Percentiles rank a stretch among this genome's conserved stretches.
phyloP scores from a whole-genome alignment of 2,113 vertebrate species.

The Stictonetta naevosa region DNA sequence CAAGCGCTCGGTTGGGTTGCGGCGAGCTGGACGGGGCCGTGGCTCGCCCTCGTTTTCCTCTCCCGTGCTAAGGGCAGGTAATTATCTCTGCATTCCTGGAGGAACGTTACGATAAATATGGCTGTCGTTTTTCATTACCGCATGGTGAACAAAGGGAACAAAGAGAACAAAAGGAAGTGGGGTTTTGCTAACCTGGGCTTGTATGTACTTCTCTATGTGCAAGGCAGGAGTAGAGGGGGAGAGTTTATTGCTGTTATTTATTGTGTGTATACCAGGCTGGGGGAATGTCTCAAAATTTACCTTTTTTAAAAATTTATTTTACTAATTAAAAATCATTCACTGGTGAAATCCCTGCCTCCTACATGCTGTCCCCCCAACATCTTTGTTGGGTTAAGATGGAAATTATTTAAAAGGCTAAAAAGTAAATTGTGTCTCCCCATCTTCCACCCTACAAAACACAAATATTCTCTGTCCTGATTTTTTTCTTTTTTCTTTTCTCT shows the following conservation, averaged over 20 bases:
- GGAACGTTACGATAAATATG: constrained; percentile 69
- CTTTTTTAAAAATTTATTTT: not conserved
- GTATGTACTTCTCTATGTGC: not conserved
- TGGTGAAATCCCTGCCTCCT: not conserved
- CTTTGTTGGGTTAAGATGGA: not conserved
- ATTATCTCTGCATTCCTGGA: constrained; percentile 73
- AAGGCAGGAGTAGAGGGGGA: not conserved
- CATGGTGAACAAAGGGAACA: constrained; percentile 68
- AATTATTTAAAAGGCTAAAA: not conserved
- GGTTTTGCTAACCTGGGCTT: constrained; percentile 31
- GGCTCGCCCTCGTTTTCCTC: not conserved
- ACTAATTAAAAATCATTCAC: not conserved
- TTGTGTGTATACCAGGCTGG: not conserved
- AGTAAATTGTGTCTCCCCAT: not conserved
- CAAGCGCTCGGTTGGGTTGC: not conserved
- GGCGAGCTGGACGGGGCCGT: not conserved
- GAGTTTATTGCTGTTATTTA: not conserved
- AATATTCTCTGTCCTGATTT: not conserved
- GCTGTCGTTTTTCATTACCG: constrained; percentile 68
- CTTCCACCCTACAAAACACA: not conserved
- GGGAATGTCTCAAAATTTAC: not conserved
- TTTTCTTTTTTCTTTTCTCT: too few relatives aligned
- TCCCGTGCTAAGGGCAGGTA: constrained; percentile 52
- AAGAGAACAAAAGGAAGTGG: constrained; percentile 66
- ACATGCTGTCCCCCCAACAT: not conserved